phyloP scores from a whole-genome alignment of 1,140 invertebrate genomes.

The Bombyx mori region DNA sequence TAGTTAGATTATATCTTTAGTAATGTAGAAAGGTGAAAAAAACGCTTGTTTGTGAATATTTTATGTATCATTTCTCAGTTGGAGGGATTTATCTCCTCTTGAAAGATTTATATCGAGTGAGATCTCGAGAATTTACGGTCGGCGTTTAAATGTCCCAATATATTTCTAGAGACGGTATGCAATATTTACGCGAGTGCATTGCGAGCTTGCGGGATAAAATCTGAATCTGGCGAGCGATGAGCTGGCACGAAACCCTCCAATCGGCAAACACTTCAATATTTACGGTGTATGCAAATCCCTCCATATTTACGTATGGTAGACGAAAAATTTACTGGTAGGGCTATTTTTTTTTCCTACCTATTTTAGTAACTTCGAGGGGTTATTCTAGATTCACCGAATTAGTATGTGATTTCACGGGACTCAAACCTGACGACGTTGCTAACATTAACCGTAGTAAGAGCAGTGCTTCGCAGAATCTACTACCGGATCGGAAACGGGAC shows the following conservation, averaged over 20 bases:
- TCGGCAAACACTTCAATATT: slow-evolving; percentile 1
- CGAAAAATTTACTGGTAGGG: too few species aligned
- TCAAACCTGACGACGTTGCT: too few species aligned
- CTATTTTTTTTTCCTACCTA: too few species aligned
- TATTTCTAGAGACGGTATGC: slow-evolving; percentile 30
- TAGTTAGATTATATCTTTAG: not conserved
- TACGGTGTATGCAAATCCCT: too few species aligned
- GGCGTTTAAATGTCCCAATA: slow-evolving; percentile 39
- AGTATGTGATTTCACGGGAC: too few species aligned
- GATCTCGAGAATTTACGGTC: slow-evolving; percentile 47
- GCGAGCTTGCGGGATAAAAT: slow-evolving; percentile 6
- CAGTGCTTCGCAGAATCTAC: too few species aligned
- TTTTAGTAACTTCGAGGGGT: too few species aligned
- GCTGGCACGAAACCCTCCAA: not conserved
- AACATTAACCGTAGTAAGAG: too few species aligned
- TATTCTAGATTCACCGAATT: too few species aligned
- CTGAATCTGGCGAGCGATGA: not conserved
- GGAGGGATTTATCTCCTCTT: slow-evolving; percentile 52
- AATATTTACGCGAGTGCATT: slow-evolving; percentile 32
- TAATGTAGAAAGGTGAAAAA: not conserved
- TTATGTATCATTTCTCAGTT: slow-evolving; percentile 63
- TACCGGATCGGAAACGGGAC: too few species aligned
- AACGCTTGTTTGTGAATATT: slow-evolving; percentile 51
- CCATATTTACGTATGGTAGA: too few species aligned
- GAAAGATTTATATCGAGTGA: slow-evolving; percentile 61